Evolutionary conservation across 2,797 vertebrate genomes (phyloP).

Genomic region (Lithobates sylvaticus): DNA sequence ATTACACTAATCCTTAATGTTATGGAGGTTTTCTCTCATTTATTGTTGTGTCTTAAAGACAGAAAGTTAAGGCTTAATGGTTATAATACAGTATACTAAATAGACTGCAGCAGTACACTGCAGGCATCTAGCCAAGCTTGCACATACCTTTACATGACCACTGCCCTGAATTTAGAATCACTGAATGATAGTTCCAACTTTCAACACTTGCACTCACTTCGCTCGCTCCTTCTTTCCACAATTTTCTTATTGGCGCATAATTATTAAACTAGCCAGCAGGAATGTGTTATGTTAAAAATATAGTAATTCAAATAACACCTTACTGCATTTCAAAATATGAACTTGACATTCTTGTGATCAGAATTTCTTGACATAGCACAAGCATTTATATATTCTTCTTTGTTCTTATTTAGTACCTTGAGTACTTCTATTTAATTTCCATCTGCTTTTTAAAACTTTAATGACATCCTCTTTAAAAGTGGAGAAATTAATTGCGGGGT

Average conservation of each 20-base stretch:
- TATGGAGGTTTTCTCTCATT: too few species aligned
- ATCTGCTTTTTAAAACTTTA: conserved; percentile 1
- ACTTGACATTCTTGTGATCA: not conserved
- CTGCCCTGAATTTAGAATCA: not conserved
- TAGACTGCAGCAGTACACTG: not conserved
- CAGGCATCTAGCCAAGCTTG: not conserved
- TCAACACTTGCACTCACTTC: too few species aligned
- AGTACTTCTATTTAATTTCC: not conserved
- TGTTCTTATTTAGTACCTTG: not conserved
- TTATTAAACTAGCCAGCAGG: not conserved
- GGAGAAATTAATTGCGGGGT: conserved; percentile 18
- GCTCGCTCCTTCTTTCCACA: too few species aligned
- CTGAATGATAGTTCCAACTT: too few species aligned
- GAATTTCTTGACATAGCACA: not conserved
- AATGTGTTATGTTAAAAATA: not conserved
- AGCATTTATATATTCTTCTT: not conserved
- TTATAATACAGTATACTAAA: not conserved
- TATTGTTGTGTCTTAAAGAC: too few species aligned
- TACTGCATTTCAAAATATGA: too few species aligned
- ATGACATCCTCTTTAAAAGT: conserved; percentile 32
- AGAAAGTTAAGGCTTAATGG: too few species aligned
- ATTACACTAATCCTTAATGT: too few species aligned
- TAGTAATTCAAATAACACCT: not conserved
- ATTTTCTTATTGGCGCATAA: too few species aligned
- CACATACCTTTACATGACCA: not conserved